Percentiles rank a stretch among this genome's conserved stretches.
These are phyloP conservation scores for Aythya baeri DNA, from an alignment of 2,113 vertebrate genomes.

Conservation along the genomic window DNA sequence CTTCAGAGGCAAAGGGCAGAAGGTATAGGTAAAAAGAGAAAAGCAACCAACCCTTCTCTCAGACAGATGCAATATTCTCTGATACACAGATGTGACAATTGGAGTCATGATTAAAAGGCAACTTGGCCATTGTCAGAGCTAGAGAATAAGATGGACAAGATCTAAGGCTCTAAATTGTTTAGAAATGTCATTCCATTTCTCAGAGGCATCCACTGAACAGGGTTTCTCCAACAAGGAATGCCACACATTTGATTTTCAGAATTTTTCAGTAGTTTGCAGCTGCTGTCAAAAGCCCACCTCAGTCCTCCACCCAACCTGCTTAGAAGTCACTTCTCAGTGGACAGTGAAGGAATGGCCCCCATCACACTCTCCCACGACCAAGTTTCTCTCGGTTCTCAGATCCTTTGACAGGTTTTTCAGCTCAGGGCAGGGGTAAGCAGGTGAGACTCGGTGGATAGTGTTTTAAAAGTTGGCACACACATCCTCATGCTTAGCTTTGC, in stretches of 20 bases:
- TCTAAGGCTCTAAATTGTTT: not conserved
- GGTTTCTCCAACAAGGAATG: not conserved
- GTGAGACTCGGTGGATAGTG: rapidly evolving
- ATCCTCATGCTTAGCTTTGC: not conserved
- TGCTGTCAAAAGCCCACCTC: not conserved
- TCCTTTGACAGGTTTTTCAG: not conserved
- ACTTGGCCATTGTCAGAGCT: not conserved
- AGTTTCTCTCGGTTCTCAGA: not conserved
- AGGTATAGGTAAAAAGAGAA: not conserved
- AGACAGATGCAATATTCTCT: not conserved
- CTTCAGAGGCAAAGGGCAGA: not conserved
- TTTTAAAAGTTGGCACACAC: not conserved
- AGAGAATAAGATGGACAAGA: not conserved
- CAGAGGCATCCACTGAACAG: not conserved
- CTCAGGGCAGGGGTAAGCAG: not conserved
- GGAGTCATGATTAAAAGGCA: not conserved
- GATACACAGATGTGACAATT: not conserved
- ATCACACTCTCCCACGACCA: not conserved
- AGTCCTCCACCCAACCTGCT: not conserved
- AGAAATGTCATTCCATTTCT: not conserved
- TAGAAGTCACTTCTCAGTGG: not conserved
- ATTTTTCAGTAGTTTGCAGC: not conserved
- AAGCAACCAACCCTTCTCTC: not conserved
- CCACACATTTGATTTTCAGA: not conserved
- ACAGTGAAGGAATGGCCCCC: not conserved